Percentiles rank a stretch among this genome's conserved stretches.
phyloP scores from a whole-genome alignment of 1,140 invertebrate genomes.

The Philotrypesis tridentata region DNA sequence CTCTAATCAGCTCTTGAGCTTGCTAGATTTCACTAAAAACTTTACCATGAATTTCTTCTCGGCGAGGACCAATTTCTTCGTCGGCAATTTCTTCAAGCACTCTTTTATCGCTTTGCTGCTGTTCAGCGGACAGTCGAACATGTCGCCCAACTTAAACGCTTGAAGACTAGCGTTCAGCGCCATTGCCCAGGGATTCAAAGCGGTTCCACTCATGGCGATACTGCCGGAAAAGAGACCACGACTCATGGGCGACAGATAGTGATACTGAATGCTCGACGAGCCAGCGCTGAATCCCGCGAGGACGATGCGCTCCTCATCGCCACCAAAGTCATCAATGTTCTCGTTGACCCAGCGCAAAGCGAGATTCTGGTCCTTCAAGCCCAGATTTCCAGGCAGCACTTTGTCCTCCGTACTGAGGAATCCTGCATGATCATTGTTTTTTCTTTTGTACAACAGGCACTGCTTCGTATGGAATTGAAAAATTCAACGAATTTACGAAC shows the following conservation, averaged over 20 bases:
- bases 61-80: slow-evolving; percentile 70
- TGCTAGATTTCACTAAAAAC: no score
- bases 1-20: no score
- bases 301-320: slow-evolving; percentile 14
- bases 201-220: slow-evolving; percentile 83
- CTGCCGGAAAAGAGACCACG: slow-evolving; percentile 67
- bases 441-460: neutral
- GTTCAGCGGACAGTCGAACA: slow-evolving; percentile 78
- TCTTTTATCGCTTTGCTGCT: slow-evolving; percentile 75
- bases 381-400: slow-evolving; percentile 29
- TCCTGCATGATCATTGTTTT: slow-evolving; percentile 55
- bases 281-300: slow-evolving; percentile 40
- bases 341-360: slow-evolving; percentile 35
- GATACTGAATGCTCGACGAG: slow-evolving; percentile 25
- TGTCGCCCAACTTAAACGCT: slow-evolving; percentile 77
- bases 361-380: slow-evolving; percentile 38
- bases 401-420: slow-evolving; percentile 58
- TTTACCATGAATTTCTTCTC: slow-evolving; percentile 13
- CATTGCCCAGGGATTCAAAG: slow-evolving; percentile 80
- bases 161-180: slow-evolving; percentile 72
- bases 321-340: slow-evolving; percentile 33
- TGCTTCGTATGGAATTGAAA: neutral
- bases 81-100: slow-evolving; percentile 78
- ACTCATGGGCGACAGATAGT: slow-evolving; percentile 22
- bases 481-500: slow-evolving; percentile 52